These are phyloP conservation scores for Zygogramma bicolorata DNA, from an alignment of 2,888 invertebrate species.

Conservation along the genomic window DNA sequence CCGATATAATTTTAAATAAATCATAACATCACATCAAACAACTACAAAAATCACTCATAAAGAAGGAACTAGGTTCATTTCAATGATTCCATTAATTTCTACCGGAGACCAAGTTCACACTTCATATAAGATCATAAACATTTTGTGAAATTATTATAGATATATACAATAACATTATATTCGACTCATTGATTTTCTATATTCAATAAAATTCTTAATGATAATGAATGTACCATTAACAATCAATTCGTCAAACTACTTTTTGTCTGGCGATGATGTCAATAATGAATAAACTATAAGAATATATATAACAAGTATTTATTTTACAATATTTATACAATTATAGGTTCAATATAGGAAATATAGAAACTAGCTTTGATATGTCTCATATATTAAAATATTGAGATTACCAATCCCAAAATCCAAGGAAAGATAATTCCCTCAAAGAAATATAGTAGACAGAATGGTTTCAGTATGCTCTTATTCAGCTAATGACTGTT, in stretches of 20 bases:
- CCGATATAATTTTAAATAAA: background rate
- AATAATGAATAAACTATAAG: background rate
- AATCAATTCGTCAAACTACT: background rate
- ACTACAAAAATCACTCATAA: too few species aligned
- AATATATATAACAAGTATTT: background rate
- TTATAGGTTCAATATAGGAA: background rate
- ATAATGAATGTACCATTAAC: too few species aligned
- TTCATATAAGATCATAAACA: background rate
- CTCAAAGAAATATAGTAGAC: too few species aligned
- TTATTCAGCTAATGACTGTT: background rate
- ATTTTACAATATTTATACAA: background rate
- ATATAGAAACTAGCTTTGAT: too few species aligned
- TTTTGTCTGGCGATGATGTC: background rate
- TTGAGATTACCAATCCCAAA: too few species aligned
- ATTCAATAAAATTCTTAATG: too few species aligned
- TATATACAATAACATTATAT: background rate
- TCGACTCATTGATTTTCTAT: background rate
- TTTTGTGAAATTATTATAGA: background rate
- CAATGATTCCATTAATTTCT: too few species aligned
- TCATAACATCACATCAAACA: background rate
- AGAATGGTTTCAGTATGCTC: too few species aligned
- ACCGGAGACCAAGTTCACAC: too few species aligned
- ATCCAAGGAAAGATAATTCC: too few species aligned
- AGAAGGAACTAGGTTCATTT: too few species aligned
- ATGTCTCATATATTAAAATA: too few species aligned